A percentile compares a stretch with the other conserved stretches of the same genome.
Evolutionary conservation across 2,797 vertebrate genomes (phyloP).

Genomic region (Pachyuromys duprasi): DNA sequence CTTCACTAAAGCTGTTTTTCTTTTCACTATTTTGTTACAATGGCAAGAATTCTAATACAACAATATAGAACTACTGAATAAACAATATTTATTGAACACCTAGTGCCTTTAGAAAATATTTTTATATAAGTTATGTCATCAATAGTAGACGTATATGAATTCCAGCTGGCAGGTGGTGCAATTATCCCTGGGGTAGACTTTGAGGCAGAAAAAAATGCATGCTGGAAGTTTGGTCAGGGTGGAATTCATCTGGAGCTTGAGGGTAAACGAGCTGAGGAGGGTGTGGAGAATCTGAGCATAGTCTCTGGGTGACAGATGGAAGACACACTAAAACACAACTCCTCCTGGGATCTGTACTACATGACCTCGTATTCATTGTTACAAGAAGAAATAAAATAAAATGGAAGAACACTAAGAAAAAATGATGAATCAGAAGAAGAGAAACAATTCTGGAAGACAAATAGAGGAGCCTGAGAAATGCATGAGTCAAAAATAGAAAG

Average conservation of each 20-base stretch:
- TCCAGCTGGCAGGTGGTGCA: not conserved
- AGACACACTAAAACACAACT: not conserved
- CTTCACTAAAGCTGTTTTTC: not conserved
- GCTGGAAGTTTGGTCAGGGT: not conserved
- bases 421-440: fast-evolving
- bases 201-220: not conserved
- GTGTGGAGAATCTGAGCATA: not conserved
- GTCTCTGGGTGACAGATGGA: fast-evolving
- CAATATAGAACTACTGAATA: not conserved
- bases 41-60: not conserved
- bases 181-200: not conserved
- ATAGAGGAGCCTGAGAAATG: not conserved
- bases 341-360: not conserved
- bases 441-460: not conserved
- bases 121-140: not conserved
- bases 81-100: not conserved
- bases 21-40: not conserved
- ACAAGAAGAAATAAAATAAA: not conserved
- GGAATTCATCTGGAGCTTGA: not conserved
- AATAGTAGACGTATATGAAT: not conserved
- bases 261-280: not conserved
- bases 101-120: not conserved
- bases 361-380: not conserved
- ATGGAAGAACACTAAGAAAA: not conserved
- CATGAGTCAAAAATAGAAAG: not conserved